phyloP scores from a whole-genome alignment of 92 coral and sea anemone species.

The Actinostola sp. region DNA sequence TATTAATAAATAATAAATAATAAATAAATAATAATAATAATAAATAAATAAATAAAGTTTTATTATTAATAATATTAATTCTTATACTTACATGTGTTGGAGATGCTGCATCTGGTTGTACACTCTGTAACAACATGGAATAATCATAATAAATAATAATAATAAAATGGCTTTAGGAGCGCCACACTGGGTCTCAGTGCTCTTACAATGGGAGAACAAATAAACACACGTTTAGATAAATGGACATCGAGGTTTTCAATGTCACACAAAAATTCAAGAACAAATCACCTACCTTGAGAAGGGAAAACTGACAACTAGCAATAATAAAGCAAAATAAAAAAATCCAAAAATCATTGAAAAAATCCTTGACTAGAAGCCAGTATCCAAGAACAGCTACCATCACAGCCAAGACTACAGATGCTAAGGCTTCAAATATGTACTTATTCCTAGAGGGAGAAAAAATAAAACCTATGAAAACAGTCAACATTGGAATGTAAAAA shows the following conservation, averaged over 20 bases:
- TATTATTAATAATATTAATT: background rate
- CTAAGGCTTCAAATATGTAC: conserved; percentile 73
- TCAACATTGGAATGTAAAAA: background rate
- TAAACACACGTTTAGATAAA: too few species aligned
- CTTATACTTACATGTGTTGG: conserved; percentile 92
- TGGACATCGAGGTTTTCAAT: too few species aligned
- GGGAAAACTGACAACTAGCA: conserved; percentile 97
- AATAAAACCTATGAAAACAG: background rate
- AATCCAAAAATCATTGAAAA: conserved; percentile 95
- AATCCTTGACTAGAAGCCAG: conserved; percentile 86
- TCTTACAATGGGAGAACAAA: background rate
- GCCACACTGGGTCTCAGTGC: too few species aligned
- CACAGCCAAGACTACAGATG: conserved; percentile 85
- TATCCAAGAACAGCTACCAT: conserved; percentile 91
- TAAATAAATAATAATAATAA: too few species aligned
- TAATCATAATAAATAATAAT: background rate
- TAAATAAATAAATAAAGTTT: too few species aligned
- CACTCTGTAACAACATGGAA: conserved; percentile 70
- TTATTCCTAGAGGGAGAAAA: conserved; percentile 67
- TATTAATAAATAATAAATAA: too few species aligned
- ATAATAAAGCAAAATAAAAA: conserved; percentile 94
- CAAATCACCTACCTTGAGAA: conserved; percentile 94
- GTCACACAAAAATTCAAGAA: too few species aligned
- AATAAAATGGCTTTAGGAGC: background rate
- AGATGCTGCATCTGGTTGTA: conserved; percentile 98